phyloP scores from a whole-genome alignment of 2,113 vertebrate genomes.

The Cebus imitator region DNA sequence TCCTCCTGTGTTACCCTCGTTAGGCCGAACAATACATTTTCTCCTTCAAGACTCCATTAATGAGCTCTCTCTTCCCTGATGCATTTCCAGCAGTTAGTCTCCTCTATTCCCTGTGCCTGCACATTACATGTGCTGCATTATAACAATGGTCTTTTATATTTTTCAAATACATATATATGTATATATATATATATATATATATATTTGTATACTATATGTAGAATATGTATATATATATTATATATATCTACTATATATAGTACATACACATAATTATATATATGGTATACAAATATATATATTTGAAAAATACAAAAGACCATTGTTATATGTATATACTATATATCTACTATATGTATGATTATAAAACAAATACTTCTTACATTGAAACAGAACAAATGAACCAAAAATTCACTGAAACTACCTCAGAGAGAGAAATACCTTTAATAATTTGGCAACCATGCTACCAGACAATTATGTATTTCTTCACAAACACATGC shows the following conservation, averaged over 20 bases:
- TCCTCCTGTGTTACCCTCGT: not conserved
- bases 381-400: not conserved
- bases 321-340: too few species aligned
- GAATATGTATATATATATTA: too few species aligned
- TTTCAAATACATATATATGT: not conserved
- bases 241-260: too few species aligned
- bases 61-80: not conserved
- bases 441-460: not conserved
- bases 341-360: not conserved
- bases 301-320: too few species aligned
- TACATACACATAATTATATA: too few species aligned
- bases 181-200: not conserved
- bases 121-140: too few species aligned
- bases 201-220: too few species aligned
- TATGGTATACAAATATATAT: too few species aligned
- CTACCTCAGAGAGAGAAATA: not conserved
- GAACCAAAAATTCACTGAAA: not conserved
- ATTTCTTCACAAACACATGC: not conserved
- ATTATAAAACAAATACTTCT: not conserved
- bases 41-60: not conserved
- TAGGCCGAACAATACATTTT: not conserved
- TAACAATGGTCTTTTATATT: not conserved
- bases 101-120: not conserved
- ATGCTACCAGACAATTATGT: not conserved
- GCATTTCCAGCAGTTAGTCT: not conserved